Percentiles rank a stretch among this genome's conserved stretches.
phyloP scores from a whole-genome alignment of 2,113 vertebrate genomes.

The Falcunculus frontatus region DNA sequence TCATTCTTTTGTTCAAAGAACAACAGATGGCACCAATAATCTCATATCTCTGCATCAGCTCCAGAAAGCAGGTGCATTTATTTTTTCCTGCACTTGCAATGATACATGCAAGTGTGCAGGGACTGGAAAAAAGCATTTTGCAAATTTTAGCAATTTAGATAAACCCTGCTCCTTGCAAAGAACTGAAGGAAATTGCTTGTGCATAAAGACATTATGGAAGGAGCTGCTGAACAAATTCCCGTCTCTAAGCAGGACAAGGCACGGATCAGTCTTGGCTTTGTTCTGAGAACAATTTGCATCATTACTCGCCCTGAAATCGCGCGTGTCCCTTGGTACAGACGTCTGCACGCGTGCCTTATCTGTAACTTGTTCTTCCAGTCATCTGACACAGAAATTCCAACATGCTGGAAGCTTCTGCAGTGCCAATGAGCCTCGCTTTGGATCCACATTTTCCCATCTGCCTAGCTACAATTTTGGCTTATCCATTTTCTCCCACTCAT shows the following conservation, averaged over 20 bases:
- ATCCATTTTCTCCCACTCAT: neutral
- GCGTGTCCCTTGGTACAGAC: neutral
- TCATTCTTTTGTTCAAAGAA: neutral
- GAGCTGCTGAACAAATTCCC: neutral
- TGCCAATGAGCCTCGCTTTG: fast-evolving
- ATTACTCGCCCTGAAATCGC: neutral
- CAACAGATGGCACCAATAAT: neutral
- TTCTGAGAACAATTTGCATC: neutral
- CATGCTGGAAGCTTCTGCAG: neutral
- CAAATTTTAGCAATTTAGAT: neutral
- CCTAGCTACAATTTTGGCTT: neutral
- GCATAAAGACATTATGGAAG: neutral
- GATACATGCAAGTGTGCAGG: neutral
- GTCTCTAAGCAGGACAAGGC: neutral
- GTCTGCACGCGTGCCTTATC: neutral
- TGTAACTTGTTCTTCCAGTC: neutral
- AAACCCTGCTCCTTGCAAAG: neutral
- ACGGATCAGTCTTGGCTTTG: neutral
- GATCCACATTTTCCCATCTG: neutral
- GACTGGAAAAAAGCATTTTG: neutral
- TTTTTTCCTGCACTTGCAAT: neutral
- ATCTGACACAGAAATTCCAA: neutral
- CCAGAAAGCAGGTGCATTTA: neutral
- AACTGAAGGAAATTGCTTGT: neutral
- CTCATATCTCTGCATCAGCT: neutral